Evolutionary conservation across 2,113 vertebrate species (phyloP).

Genomic region (Butorides virescens): DNA sequence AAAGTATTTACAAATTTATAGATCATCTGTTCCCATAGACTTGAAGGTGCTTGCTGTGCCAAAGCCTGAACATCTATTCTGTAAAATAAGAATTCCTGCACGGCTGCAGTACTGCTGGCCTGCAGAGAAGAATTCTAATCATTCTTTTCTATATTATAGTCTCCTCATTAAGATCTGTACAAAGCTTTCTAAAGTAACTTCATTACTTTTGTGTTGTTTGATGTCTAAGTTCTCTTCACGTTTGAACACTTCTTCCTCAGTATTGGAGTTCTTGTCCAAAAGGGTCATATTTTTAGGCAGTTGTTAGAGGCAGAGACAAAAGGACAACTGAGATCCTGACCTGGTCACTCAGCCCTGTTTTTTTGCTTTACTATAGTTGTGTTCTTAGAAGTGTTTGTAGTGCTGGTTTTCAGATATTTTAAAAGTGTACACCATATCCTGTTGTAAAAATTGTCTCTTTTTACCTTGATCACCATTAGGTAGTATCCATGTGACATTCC

Average conservation of each 20-base stretch:
- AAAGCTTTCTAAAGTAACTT: not conserved
- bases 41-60: not conserved
- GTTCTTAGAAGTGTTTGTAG: not conserved
- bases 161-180: not conserved
- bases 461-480: not conserved
- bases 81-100: not conserved
- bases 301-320: not conserved
- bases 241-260: not conserved
- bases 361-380: not conserved
- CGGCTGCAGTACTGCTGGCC: not conserved
- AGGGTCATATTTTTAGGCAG: not conserved
- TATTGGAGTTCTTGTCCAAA: not conserved
- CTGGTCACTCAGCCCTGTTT: not conserved
- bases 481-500: not conserved
- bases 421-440: not conserved
- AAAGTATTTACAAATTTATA: not conserved
- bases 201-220: not conserved
- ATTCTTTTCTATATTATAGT: not conserved
- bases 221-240: not conserved
- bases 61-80: not conserved
- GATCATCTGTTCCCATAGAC: not conserved
- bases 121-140: not conserved
- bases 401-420: not conserved
- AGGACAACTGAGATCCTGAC: not conserved
- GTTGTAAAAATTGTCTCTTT: not conserved